Conservation (phyloP, 1,140 invertebrate genomes). For the Chrysopa pallens region DNA sequence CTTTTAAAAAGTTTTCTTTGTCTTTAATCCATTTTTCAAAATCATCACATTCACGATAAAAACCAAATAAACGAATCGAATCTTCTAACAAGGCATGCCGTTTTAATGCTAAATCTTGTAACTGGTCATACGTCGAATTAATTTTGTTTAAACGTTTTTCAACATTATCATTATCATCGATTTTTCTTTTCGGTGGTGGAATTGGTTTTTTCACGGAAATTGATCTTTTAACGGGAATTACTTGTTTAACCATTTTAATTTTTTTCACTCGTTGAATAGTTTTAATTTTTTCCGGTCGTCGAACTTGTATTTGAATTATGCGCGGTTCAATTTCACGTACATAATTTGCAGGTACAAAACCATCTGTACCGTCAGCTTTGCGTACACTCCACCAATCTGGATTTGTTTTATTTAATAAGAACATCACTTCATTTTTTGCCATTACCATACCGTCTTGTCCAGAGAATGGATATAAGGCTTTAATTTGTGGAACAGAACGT, state of each 20-base stretch:
- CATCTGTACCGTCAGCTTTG: conserved; percentile 78
- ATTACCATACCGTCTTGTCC: conserved; percentile 81
- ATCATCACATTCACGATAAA: conserved; percentile 95
- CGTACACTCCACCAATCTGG: conserved; percentile 97
- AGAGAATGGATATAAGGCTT: conserved; percentile 73
- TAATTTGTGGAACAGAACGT: conserved; percentile 74
- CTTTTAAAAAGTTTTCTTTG: conserved; percentile 73
- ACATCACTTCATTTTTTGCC: conserved; percentile 81
- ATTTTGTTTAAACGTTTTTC: conserved; percentile 66
- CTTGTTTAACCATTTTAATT: conserved; percentile 70
- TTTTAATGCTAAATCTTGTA: conserved; percentile 59
- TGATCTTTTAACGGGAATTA: conserved; percentile 51
- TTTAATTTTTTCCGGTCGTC: conserved; percentile 62
- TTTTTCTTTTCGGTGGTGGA: conserved; percentile 30
- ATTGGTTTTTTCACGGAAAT: conserved; percentile 30
- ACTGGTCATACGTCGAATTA: conserved; percentile 60
- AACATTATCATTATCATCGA: conserved; percentile 55
- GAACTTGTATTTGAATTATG: conserved; percentile 63
- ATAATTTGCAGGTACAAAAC: conserved; percentile 96
- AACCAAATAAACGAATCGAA: conserved; percentile 80
- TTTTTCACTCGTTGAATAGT: conserved; percentile 75
- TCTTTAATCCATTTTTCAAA: conserved; percentile 96
- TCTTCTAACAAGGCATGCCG: conserved; percentile 76
- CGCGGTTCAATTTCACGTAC: conserved; percentile 85
- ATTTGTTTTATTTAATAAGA: conserved; percentile 87